Evolutionary conservation across 2,113 vertebrate genomes (phyloP).

Genomic region (Synchiropus splendidus): DNA sequence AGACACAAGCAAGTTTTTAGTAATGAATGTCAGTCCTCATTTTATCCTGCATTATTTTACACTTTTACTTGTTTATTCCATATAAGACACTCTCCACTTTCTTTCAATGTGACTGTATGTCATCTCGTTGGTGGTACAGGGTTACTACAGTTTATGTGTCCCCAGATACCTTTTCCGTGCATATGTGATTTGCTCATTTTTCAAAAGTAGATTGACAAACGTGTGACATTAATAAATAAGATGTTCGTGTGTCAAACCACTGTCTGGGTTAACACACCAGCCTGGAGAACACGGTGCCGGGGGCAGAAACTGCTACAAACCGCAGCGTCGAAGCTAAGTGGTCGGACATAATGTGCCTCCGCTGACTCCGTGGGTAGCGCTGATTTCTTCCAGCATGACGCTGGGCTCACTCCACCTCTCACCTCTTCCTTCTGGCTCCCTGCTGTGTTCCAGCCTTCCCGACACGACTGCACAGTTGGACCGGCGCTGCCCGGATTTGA

Average conservation of each 20-base stretch:
- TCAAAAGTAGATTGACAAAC: constrained; percentile 10
- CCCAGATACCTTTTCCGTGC: too few relatives aligned
- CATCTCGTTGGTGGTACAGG: too few relatives aligned
- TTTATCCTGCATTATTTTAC: too few relatives aligned
- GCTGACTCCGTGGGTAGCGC: constrained; percentile 35
- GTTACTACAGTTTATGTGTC: too few relatives aligned
- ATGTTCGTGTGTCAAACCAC: constrained; percentile 14
- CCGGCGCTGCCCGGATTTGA: constrained; percentile 26
- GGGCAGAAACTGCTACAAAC: constrained; percentile 30
- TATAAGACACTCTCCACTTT: too few relatives aligned
- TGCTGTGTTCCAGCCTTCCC: constrained; percentile 41
- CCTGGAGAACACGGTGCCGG: constrained; percentile 14
- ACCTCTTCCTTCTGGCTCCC: constrained; percentile 42
- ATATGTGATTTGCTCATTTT: too few relatives aligned
- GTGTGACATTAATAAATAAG: constrained; percentile 13
- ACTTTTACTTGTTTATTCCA: too few relatives aligned
- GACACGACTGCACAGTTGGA: constrained; percentile 43
- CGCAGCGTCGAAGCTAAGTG: constrained; percentile 40
- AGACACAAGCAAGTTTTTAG: too few relatives aligned
- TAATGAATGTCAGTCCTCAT: too few relatives aligned
- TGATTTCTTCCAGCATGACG: constrained; percentile 47
- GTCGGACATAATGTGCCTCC: constrained; percentile 37
- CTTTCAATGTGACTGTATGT: too few relatives aligned
- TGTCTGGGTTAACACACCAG: constrained; percentile 27
- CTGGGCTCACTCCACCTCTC: constrained; percentile 37